These are phyloP conservation scores for Spea multiplicata DNA, from an alignment of 2,113 vertebrate species.

Conservation along the genomic window DNA sequence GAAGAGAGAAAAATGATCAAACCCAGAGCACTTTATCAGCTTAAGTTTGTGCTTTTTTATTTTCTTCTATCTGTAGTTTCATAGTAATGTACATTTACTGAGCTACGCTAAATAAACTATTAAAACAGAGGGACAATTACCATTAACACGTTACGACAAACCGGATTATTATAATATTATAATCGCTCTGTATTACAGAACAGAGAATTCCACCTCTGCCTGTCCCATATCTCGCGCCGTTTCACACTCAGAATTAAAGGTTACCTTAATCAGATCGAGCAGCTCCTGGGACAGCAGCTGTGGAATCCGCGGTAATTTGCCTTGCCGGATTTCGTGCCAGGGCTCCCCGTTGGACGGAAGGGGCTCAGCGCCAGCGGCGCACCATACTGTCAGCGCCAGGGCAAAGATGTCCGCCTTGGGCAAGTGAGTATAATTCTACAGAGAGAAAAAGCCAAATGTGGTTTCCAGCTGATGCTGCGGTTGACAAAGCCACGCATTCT, in stretches of 20 bases:
- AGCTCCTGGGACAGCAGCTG: constrained; percentile 90
- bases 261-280: constrained; percentile 85
- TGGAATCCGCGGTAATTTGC: constrained; percentile 84
- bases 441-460: constrained; percentile 26
- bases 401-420: constrained; percentile 94
- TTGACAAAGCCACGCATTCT: neutral
- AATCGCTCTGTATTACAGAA: too few relatives aligned
- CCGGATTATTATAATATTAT: too few relatives aligned
- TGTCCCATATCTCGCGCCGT: too few relatives aligned
- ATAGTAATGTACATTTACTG: too few relatives aligned
- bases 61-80: too few relatives aligned
- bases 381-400: constrained; percentile 86
- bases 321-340: constrained; percentile 92
- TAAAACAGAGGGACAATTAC: too few relatives aligned
- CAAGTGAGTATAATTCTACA: constrained; percentile 84
- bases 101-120: too few relatives aligned
- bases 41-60: neutral
- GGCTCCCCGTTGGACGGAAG: constrained; percentile 91
- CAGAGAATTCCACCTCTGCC: too few relatives aligned
- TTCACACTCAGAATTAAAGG: neutral
- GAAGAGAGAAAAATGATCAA: constrained; percentile 11
- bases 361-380: constrained; percentile 85
- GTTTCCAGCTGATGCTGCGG: neutral
- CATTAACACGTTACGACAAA: too few relatives aligned
- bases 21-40: neutral